These are phyloP conservation scores for Muscicapa comitata DNA, from an alignment of 2,797 vertebrate genomes.

Conservation along the genomic window DNA sequence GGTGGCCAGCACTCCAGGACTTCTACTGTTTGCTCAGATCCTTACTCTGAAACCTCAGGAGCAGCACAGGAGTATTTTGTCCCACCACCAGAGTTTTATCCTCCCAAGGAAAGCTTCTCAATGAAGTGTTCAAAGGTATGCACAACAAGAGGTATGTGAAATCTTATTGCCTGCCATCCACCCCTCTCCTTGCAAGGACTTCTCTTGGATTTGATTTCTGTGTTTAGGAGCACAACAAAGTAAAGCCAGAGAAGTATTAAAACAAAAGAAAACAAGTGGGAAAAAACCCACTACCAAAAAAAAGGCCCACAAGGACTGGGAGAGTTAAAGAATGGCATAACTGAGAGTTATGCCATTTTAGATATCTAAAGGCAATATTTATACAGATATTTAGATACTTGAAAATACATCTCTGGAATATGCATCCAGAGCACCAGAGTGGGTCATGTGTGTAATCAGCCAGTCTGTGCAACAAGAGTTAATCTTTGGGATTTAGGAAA, in stretches of 20 bases:
- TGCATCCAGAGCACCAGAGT: background rate
- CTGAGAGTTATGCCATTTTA: background rate
- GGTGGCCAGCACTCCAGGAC: background rate
- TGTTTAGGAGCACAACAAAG: background rate
- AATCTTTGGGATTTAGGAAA: background rate
- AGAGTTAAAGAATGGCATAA: background rate
- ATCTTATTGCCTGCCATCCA: background rate
- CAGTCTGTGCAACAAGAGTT: background rate
- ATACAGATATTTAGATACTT: background rate
- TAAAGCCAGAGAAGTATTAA: background rate
- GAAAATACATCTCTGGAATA: background rate
- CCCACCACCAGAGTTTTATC: background rate
- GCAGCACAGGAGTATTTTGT: background rate
- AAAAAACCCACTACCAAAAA: background rate
- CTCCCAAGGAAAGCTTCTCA: slow-evolving; percentile 45
- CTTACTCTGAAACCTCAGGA: background rate
- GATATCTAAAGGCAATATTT: background rate
- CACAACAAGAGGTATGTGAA: slow-evolving; percentile 52
- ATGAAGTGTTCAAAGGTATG: slow-evolving; percentile 56
- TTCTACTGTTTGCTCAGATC: background rate
- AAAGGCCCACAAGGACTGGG: background rate
- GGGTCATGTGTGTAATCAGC: background rate
- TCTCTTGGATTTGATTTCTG: background rate
- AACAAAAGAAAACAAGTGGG: background rate
- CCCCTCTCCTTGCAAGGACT: background rate